phyloP scores from a whole-genome alignment of 1,140 invertebrate genomes.

The Polyergus mexicanus region DNA sequence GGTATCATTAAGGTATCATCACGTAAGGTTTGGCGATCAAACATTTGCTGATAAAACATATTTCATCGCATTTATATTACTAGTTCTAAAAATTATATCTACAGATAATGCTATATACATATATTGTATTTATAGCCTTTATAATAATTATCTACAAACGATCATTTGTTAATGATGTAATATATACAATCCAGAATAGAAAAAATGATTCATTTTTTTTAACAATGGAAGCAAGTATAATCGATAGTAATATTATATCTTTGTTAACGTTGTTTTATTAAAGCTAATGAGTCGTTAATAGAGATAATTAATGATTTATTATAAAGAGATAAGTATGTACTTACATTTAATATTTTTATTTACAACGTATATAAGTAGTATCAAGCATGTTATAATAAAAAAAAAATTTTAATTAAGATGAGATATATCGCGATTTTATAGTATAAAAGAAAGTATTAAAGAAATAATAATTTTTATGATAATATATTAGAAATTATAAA shows the following conservation, averaged over 20 bases:
- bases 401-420: background rate
- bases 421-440: background rate
- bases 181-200: constrained; percentile 6
- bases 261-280: background rate
- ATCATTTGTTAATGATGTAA: background rate
- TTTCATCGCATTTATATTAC: background rate
- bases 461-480: constrained; percentile 22
- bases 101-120: background rate
- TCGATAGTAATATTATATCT: background rate
- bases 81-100: background rate
- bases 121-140: constrained; percentile 3
- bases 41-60: background rate
- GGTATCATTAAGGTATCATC: background rate
- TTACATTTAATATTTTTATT: constrained; percentile 2
- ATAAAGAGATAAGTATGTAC: background rate
- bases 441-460: background rate
- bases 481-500: background rate
- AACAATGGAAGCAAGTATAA: background rate
- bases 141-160: background rate
- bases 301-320: background rate
- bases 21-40: background rate
- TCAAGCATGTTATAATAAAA: constrained; percentile 8
- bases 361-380: background rate
- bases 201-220: background rate
- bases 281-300: background rate